Base-by-base conservation (phyloP, 1,140 invertebrate genomes). In the Lepidurus apus region DNA sequence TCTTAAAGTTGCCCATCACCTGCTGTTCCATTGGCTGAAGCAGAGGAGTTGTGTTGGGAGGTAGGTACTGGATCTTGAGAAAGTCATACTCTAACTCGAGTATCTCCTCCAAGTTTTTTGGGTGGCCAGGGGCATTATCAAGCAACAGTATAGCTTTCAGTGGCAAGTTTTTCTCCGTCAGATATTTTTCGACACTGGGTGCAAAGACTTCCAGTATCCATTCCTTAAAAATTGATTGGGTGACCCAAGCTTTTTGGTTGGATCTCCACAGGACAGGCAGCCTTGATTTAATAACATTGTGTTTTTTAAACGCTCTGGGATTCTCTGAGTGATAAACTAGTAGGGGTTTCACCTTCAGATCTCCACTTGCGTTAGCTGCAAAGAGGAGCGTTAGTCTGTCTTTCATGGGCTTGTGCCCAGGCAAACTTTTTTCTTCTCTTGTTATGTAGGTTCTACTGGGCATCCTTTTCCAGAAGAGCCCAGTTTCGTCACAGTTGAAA, bases 311-410 rank as follows among this genome's bases (percentile, higher is more conserved):
- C 7, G 83, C 81, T 80, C 83, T 81, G 77, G 84, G 85, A 82
- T 84, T 85, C 82, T 84, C 80, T 44, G 82, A 84, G 77, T 82
- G 81, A 82, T 87, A 84, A 73, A 88, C 82, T 42, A 87, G 79
- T 75, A 87, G 78, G 73, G 84, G 85, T 82, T 87, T 87, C 42
- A 86, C 78, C 47, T 84, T 84, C 34, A 80, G 83, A 82, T 85
- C 82, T n/a, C 86, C 84, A 78, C 80, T 83, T 79, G 83, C 84
- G 83, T 87, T 87, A 47, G 80, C 82, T 78, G 83, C 83, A 26
- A 86, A 79, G n/a, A 85, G 79, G 77, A 88, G 80, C 80, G 85
- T 87, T 4, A 87, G 53, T 73, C 85, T 81, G 82, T 87, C 85
- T 81, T 87, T 87, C 24, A 81, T 82, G 42, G 83, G 82, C 82